Conservation (phyloP, 2,888 invertebrate species). For the Eristalis pertinax region DNA sequence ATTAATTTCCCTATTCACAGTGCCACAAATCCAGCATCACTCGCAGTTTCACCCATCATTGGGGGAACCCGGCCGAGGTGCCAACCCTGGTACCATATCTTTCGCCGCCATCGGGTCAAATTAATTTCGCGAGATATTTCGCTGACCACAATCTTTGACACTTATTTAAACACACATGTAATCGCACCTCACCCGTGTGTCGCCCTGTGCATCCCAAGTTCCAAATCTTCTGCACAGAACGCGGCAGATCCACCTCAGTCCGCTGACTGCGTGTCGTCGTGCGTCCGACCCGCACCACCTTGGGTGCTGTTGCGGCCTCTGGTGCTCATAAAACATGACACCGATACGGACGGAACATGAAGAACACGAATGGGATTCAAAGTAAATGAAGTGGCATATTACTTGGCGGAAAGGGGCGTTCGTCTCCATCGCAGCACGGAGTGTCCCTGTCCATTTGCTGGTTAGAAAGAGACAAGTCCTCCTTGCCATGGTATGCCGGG, state of each 20-base stretch:
- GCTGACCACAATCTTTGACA: slow-evolving; percentile 60
- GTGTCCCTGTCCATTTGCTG: slow-evolving; percentile 1
- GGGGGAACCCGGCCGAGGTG: slow-evolving; percentile 19
- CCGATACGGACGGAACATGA: slow-evolving; percentile 36
- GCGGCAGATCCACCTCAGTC: background rate
- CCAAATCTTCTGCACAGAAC: slow-evolving; percentile 12
- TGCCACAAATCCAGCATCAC: background rate
- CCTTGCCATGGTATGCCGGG: background rate
- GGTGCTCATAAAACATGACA: slow-evolving; percentile 57
- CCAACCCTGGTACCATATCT: slow-evolving; percentile 37
- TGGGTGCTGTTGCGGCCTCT: slow-evolving; percentile 26
- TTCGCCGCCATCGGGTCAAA: slow-evolving; percentile 58
- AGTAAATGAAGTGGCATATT: slow-evolving; percentile 67
- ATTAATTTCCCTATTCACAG: slow-evolving; percentile 50
- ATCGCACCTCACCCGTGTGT: slow-evolving; percentile 41
- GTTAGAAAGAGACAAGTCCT: slow-evolving; percentile 18
- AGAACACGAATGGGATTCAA: slow-evolving; percentile 50
- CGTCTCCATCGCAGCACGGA: background rate
- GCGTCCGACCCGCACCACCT: background rate
- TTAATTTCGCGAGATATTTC: slow-evolving; percentile 59
- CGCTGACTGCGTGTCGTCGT: slow-evolving; percentile 4
- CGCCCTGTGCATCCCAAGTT: background rate
- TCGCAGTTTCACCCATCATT: background rate
- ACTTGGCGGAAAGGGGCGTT: slow-evolving; percentile 22
- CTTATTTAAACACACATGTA: slow-evolving; percentile 70